These are phyloP conservation scores for Cotesia typhae DNA, from an alignment of 1,140 invertebrate species.

Conservation along the genomic window DNA sequence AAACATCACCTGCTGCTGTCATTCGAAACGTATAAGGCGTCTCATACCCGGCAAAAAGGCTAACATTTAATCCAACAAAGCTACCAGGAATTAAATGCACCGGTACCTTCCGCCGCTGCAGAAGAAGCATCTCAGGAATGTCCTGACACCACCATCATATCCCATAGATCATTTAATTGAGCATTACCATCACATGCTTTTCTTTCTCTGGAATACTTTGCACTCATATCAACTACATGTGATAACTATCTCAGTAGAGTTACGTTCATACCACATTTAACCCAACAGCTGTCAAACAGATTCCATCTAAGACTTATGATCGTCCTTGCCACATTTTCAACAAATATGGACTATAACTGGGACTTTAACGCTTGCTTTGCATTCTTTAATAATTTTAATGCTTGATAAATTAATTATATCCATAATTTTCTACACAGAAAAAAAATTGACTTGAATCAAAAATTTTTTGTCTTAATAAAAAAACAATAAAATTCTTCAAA, in stretches of 20 bases:
- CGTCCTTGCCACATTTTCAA: slow-evolving; percentile 1
- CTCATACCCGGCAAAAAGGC: slow-evolving; percentile 31
- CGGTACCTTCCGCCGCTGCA: slow-evolving; percentile 17
- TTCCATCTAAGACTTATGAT: slow-evolving; percentile 13
- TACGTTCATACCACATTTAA: neutral
- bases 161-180: slow-evolving; percentile 11
- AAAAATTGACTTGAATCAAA: too few relatives aligned
- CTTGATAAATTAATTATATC: neutral
- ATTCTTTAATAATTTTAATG: neutral
- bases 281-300: neutral
- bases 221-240: neutral
- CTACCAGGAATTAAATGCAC: slow-evolving; percentile 28
- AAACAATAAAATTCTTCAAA: too few relatives aligned
- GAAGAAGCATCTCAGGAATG: slow-evolving; percentile 14
- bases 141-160: neutral
- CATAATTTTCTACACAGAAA: too few relatives aligned
- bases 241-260: neutral
- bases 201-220: too few relatives aligned
- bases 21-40: slow-evolving; percentile 34
- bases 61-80: slow-evolving; percentile 27
- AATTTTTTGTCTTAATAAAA: too few relatives aligned
- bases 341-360: neutral
- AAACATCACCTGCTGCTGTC: slow-evolving; percentile 48
- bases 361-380: neutral
- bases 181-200: neutral